Base-by-base conservation (phyloP, 2,888 invertebrate species). In the Conchocele bisecta region DNA sequence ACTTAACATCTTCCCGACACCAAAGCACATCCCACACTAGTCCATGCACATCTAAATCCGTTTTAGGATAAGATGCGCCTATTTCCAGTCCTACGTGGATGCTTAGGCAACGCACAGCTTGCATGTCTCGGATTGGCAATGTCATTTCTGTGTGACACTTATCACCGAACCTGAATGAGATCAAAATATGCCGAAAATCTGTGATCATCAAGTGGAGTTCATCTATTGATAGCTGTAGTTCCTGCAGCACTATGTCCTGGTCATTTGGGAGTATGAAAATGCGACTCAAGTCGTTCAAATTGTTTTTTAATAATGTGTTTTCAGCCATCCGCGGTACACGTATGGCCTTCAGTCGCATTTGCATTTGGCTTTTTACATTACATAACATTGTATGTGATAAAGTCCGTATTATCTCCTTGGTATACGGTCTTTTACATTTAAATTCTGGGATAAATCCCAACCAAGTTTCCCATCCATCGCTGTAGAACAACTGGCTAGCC, bases 151-250 rank as follows among this genome's bases (percentile, higher is more conserved):
- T 63, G 29, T 20, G 15, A 33, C 42, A 44, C 33, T 41, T 63
- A 22, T 63, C 63, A 24, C 53, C 63, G 28, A 63, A 63, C 17
- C 63, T 41, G 54, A 63, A 63, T 15, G 53, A 42, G 31, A 63
- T 53, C 41, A 63, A 6, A 20, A 53, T 31, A 31, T 53, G 42
- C 53, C 24, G n/a, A 29, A n/a, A 37, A 37, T 33, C 7, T 4
- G 17, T 20, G 11, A 35, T 44, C 20, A 11, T 20, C 15, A 48
- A 2, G 33, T 54, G 39, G 11, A 46, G 46, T 2, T 11, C 46
- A 2, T 64, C 56, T 15, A 64, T n/a, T 4, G 64, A 54, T 7
- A 20, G 6, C 20, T 64, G 31, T 37, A 64, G 39, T 22, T 33
- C 33, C 35, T 22, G 31, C 33, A 51, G 35, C 17, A 51, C 13